Base-by-base conservation (phyloP, 2,797 vertebrate species). In the Labeo calbasu region DNA sequence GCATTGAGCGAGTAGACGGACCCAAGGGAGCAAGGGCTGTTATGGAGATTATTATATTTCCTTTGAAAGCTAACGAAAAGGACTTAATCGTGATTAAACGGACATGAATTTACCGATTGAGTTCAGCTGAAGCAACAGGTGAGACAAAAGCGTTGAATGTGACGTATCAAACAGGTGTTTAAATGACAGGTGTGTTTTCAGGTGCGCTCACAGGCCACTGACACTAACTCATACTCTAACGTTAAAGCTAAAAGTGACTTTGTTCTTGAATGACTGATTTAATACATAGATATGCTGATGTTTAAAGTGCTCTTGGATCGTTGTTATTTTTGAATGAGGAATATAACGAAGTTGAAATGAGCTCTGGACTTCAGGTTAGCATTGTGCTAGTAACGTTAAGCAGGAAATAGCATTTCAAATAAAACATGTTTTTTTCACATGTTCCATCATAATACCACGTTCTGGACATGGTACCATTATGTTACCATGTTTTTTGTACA, bases 31-130 rank as follows among this genome's bases (percentile, higher is more conserved):
- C 25, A 50, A 23, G 76, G 90, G 94, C 94, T 94, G 94, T 95
- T 93, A 94, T 93, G 93, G 95, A 93, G 94, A 95, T 91, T 92
- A 92, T 87, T 94, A 93, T 86, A 68, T 46, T 55, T 88, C 91
- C 89, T 87, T 0, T 89, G 90, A 91, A 91, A 53, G 78, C 87
- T 46, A 28, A 51, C 48, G 65, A 77, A 86, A 87, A 63, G 63
- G 68, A 86, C 21, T 81, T 7, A 32, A 81, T 21, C 76, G 25
- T 40, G 25, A 50, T 77, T 55, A 70, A 73, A 87, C 25, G 57
- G 84, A 81, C 61, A 72, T 82, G 36, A 59, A 72, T 57, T 21
- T 23, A 17, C 21, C 36, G 55, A 70, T 10, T 69, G 21, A 21
- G 28, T 48, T 66, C 57, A 55, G 71, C 7, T 79, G 48, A 75